Conservation (phyloP, 1,140 invertebrate species). For the Mya arenaria region DNA sequence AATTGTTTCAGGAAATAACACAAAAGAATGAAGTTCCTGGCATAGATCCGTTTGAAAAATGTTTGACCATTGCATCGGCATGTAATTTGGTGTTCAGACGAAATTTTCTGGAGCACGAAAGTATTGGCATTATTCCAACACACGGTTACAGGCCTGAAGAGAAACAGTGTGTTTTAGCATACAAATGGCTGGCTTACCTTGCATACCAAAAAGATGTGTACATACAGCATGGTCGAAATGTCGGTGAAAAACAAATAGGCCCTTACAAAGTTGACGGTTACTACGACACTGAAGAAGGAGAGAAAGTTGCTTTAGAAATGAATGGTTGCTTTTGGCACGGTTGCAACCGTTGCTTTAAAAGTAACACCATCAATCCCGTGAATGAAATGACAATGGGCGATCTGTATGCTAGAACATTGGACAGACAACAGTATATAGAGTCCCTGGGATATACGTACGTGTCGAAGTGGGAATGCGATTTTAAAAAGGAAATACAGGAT, state of each 20-base stretch:
- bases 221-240: slow-evolving; percentile 35
- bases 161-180: background rate
- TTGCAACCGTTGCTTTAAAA: slow-evolving; percentile 37
- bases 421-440: background rate
- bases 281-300: background rate
- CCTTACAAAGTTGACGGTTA: slow-evolving; percentile 22
- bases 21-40: too few relatives aligned
- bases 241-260: background rate
- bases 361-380: background rate
- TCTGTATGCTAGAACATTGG: slow-evolving; percentile 17
- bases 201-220: background rate
- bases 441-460: background rate
- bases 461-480: slow-evolving; percentile 3
- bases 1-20: slow-evolving; percentile 6
- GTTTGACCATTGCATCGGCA: slow-evolving; percentile 1
- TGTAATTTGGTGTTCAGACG: slow-evolving; percentile 17
- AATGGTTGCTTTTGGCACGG: slow-evolving; percentile 59
- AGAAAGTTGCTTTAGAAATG: slow-evolving; percentile 43
- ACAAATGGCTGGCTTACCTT: background rate
- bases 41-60: slow-evolving; percentile 6
- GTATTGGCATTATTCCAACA: background rate
- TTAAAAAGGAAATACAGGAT: background rate
- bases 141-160: slow-evolving; percentile 13
- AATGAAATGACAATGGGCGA: slow-evolving; percentile 32
- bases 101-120: slow-evolving; percentile 9